phyloP scores from a whole-genome alignment of 1,140 invertebrate species.

The Akabosia matsudoensis region DNA sequence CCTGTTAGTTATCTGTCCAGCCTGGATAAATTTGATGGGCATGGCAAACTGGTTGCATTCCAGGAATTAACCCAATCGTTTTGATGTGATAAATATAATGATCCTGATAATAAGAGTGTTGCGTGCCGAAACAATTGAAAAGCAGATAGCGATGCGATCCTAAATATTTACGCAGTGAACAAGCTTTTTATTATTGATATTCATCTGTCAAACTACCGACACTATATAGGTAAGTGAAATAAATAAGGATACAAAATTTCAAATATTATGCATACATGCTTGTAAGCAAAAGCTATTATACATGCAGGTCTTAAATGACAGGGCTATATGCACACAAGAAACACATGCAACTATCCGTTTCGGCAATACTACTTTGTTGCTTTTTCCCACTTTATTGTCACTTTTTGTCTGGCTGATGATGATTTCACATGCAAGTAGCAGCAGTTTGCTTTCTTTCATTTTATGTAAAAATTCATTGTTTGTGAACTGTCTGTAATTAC shows the following conservation, averaged over 20 bases:
- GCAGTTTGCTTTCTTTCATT: neutral
- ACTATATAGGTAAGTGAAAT: neutral
- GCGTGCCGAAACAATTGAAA: constrained; percentile 1
- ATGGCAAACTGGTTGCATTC: neutral
- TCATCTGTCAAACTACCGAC: neutral
- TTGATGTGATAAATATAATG: neutral
- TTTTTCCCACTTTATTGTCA: neutral
- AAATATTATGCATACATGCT: neutral
- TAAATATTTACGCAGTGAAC: neutral
- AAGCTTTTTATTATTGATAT: neutral
- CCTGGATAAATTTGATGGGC: neutral
- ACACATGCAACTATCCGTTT: neutral
- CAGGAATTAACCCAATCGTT: neutral
- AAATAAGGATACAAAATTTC: neutral
- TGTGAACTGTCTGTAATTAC: neutral
- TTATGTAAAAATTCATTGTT: neutral
- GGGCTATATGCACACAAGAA: neutral
- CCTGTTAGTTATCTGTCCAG: no score
- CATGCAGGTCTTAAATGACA: neutral
- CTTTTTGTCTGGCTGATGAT: neutral
- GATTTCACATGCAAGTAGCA: neutral
- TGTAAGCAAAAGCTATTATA: neutral
- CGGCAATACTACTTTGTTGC: neutral
- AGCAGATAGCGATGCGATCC: neutral
- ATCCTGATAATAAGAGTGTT: neutral